Percentiles rank a stretch among this genome's conserved stretches.
Conservation (phyloP, 1,140 invertebrate species). For the Drosophila athabasca region DNA sequence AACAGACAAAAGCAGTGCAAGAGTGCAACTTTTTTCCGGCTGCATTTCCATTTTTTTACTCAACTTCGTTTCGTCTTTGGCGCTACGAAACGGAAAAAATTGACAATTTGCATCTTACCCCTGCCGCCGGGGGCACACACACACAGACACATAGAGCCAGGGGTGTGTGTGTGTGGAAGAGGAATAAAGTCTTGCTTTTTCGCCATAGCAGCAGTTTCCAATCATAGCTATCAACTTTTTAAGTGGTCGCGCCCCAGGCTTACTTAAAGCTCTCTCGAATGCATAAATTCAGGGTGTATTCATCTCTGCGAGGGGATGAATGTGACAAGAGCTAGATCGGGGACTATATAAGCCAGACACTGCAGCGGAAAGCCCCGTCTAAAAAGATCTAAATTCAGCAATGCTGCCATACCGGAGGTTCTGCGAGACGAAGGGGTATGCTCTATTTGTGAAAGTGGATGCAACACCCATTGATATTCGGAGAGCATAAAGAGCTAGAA, state of each 20-base stretch:
- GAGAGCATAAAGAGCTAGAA: too few species aligned
- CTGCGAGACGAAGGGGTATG: too few species aligned
- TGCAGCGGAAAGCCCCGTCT: not conserved
- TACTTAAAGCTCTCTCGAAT: conserved; percentile 49
- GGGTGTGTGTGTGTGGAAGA: not conserved
- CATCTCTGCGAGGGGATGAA: too few species aligned
- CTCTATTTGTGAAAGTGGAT: too few species aligned
- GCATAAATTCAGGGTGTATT: conserved; percentile 37
- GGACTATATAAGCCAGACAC: conserved; percentile 13
- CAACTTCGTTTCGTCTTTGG: conserved; percentile 46
- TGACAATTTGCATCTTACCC: conserved; percentile 33
- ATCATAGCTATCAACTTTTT: conserved; percentile 12
- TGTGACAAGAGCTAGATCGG: too few species aligned
- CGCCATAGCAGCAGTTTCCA: conserved; percentile 24
- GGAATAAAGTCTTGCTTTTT: too few species aligned
- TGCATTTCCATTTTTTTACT: conserved; percentile 34
- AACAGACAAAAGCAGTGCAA: not conserved
- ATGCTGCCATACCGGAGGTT: too few species aligned
- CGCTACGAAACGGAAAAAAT: conserved; percentile 28
- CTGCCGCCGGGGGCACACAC: not conserved
- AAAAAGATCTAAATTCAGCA: too few species aligned
- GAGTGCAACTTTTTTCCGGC: conserved; percentile 22
- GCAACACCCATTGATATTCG: too few species aligned
- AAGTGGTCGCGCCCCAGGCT: conserved; percentile 26
- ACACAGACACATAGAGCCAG: not conserved